Evolutionary conservation across 92 coral and sea anemone genomes (phyloP), one percentile per base, ranked within the genome.

Genomic region (Porites rus): DNA sequence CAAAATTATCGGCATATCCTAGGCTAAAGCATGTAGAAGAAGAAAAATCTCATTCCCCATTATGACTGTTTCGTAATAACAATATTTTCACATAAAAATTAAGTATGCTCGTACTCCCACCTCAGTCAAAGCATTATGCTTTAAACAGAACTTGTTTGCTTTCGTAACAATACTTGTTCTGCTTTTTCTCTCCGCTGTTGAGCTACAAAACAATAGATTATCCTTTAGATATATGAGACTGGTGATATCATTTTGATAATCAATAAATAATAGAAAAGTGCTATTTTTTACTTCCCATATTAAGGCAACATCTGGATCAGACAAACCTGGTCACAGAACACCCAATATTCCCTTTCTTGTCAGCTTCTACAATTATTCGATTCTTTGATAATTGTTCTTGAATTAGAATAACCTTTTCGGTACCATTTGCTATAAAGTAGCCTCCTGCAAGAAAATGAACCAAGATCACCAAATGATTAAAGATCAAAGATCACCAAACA

Each of bases 361-460:
- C 99, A 12, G 93, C 89, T 73, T 97, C 99, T 19, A 97, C 99
- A 73, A 97, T 97, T 91, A 97, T 97, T 63, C 99, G 91, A 89
- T 97, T 97, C 91, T 97, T 97, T 22, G 99, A 97, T 46, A 97
- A 79, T 85, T 97, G 99, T 90, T 97, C 99, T 75, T 97, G 99
- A 58, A 97, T 97, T 21, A 97, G 90, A 31, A 97, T 93, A 10
- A 97, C 99, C 84, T 97, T 97, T 80, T 97, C 99, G 78, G 98
- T 95, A 24, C 99, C 99, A 92, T 92, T 93, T 18, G 96, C 99
- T 31, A 97, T 83, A 60, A 97, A 97, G 84, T 97, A 97, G 18
- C 99, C 99, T 65, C 99, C 99, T 97, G 46, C 6, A 78, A 64
- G 72, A 18, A 3, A 24, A 2, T 64, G 20, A 17, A 18, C 18